Conservation (phyloP, 2,113 vertebrate species). For the Muntiacus reevesi region DNA sequence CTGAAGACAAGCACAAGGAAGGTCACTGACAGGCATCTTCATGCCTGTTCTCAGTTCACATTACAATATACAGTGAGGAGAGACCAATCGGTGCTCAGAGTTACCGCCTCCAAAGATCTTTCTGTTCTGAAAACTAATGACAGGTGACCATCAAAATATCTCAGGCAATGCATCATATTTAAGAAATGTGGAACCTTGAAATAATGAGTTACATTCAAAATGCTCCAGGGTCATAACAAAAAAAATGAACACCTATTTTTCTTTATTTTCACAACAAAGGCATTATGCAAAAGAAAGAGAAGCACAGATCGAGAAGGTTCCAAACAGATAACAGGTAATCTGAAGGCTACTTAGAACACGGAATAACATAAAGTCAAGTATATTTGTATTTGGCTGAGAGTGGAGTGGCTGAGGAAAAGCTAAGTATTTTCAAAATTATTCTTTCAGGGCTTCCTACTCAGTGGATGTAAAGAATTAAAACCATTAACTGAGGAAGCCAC, state of each 20-base stretch:
- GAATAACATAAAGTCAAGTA: not conserved
- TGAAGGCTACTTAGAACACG: not conserved
- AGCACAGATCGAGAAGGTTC: not conserved
- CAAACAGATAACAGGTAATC: not conserved
- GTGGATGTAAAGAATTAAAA: not conserved
- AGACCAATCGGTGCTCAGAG: not conserved
- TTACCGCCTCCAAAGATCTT: not conserved
- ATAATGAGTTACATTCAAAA: not conserved
- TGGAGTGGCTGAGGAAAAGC: not conserved
- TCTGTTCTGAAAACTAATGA: not conserved
- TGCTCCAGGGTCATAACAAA: not conserved
- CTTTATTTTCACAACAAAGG: not conserved
- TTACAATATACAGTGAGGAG: not conserved
- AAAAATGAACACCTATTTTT: not conserved
- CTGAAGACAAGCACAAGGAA: not conserved
- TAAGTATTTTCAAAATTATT: not conserved
- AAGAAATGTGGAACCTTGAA: not conserved
- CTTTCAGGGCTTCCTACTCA: not conserved
- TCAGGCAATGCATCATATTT: not conserved
- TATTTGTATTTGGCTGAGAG: not conserved
- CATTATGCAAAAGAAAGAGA: not conserved
- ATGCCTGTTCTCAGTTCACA: not conserved
- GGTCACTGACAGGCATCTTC: not conserved
- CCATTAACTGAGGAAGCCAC: not conserved
- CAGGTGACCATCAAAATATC: not conserved